Conservation (phyloP, 2,888 invertebrate species). For the Trichopoda pennipes region DNA sequence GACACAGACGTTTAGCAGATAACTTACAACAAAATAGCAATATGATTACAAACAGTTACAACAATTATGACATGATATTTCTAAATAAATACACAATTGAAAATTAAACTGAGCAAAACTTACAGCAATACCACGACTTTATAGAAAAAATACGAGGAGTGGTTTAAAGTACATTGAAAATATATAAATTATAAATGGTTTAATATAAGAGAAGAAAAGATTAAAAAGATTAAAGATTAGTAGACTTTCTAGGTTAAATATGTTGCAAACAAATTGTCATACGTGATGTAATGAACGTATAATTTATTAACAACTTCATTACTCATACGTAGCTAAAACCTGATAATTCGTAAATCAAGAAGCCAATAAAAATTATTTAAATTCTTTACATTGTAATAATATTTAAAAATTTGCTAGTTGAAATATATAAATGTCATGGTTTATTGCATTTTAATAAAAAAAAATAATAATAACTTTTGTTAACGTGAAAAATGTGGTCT, state of each 20-base stretch:
- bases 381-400: too few species aligned
- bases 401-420: background rate
- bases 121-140: slow-evolving; percentile 4
- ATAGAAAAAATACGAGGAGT: background rate
- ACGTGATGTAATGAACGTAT: too few species aligned
- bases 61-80: slow-evolving; percentile 56
- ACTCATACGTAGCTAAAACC: too few species aligned
- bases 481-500: background rate
- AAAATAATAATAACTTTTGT: too few species aligned
- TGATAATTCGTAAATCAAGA: too few species aligned
- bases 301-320: too few species aligned
- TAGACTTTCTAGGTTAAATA: too few species aligned
- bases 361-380: too few species aligned
- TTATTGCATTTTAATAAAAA: background rate
- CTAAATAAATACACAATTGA: slow-evolving; percentile 62
- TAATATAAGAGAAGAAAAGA: too few species aligned
- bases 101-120: slow-evolving; percentile 23
- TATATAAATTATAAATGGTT: too few species aligned
- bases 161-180: background rate
- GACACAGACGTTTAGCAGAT: background rate
- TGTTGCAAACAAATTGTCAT: too few species aligned
- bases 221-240: too few species aligned
- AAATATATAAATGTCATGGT: background rate
- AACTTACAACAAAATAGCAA: background rate
- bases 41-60: background rate